Percentiles rank a stretch among this genome's conserved stretches.
Evolutionary conservation across 2,888 invertebrate genomes (phyloP).

Genomic region (Lutraria lutraria): DNA sequence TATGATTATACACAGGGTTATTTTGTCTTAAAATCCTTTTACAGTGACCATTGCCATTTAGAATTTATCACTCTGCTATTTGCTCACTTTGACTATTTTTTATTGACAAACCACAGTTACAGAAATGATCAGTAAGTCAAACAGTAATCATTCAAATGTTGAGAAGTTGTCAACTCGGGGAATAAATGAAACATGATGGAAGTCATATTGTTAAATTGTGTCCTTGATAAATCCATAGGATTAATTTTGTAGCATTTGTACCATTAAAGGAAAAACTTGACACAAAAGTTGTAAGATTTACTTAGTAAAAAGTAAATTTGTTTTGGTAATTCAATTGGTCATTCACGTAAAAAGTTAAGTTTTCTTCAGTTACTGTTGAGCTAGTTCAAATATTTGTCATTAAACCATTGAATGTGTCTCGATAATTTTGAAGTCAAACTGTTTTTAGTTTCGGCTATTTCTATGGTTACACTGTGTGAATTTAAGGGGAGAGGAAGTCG

Average conservation of each 20-base stretch:
- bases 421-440: conserved; percentile 35
- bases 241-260: neutral
- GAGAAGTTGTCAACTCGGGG: neutral
- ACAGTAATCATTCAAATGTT: neutral
- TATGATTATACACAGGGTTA: too few species aligned
- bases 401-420: conserved; percentile 21
- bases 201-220: neutral
- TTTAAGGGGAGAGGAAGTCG: conserved; percentile 49
- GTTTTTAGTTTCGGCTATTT: conserved; percentile 29
- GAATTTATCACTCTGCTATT: neutral
- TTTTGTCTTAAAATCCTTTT: neutral
- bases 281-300: conserved; percentile 25
- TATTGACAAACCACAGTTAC: neutral
- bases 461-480: conserved; percentile 41
- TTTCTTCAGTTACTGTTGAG: neutral
- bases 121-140: conserved; percentile 8
- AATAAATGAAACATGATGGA: neutral
- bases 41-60: neutral
- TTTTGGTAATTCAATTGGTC: conserved; percentile 38
- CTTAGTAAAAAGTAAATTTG: conserved; percentile 34
- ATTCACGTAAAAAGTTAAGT: neutral
- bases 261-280: neutral
- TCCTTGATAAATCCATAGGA: neutral
- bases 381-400: conserved; percentile 37
- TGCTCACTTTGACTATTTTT: conserved; percentile 8